phyloP scores from a whole-genome alignment of 2,797 vertebrate species.

The Enteromius treurensis region DNA sequence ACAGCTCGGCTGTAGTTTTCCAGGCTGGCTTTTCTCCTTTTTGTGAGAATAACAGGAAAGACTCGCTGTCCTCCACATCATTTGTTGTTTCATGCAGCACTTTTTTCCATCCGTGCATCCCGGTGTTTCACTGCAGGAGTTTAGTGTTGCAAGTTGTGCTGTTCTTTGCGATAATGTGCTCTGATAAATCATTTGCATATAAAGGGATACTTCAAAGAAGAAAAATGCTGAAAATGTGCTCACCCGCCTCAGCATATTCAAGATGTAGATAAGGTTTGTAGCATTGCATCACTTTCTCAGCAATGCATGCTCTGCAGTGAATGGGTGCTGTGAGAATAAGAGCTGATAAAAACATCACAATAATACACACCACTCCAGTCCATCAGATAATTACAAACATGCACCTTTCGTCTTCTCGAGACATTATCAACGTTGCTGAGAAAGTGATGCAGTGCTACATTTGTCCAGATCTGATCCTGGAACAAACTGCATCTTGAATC shows the following conservation, averaged over 20 bases:
- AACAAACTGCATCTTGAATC: not conserved
- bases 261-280: not conserved
- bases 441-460: not conserved
- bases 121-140: not conserved
- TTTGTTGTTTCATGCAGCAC: not conserved
- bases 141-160: not conserved
- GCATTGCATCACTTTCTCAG: not conserved
- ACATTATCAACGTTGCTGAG: not conserved
- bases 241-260: not conserved
- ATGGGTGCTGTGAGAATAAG: not conserved
- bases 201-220: not conserved
- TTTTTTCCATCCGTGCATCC: not conserved
- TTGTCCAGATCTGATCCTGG: not conserved
- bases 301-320: not conserved
- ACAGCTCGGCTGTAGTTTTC: not conserved
- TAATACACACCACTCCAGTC: not conserved
- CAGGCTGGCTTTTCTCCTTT: not conserved
- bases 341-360: not conserved
- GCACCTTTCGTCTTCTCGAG: not conserved
- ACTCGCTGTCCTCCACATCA: not conserved
- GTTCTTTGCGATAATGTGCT: not conserved
- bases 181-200: not conserved
- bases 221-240: not conserved
- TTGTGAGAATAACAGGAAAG: constrained; percentile 23
- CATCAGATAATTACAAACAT: not conserved